Percentiles rank a stretch among this genome's conserved stretches.
Evolutionary conservation across 2,797 vertebrate genomes (phyloP).

Genomic region (Remorina albescens): DNA sequence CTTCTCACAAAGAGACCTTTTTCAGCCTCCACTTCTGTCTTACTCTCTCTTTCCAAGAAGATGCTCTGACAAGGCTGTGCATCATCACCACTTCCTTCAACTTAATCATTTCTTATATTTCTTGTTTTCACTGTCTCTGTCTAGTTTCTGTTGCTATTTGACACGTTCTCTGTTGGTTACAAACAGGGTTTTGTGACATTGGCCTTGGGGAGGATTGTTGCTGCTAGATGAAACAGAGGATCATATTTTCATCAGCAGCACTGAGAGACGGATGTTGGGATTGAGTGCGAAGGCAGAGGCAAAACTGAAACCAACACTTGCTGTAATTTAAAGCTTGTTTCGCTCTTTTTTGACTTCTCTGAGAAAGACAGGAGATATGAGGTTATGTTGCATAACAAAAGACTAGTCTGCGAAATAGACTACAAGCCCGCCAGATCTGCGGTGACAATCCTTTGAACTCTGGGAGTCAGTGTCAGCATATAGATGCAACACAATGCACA

Average conservation of each 20-base stretch:
- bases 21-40: slow-evolving; percentile 10
- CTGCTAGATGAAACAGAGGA: slow-evolving; percentile 26
- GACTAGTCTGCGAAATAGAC: slow-evolving; percentile 52
- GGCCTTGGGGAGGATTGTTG: slow-evolving; percentile 8
- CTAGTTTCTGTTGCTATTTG: background rate
- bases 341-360: slow-evolving; percentile 42
- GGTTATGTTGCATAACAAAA: slow-evolving; percentile 56
- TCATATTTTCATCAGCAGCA: slow-evolving; percentile 27
- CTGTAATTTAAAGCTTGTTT: slow-evolving; percentile 49
- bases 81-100: slow-evolving; percentile 10
- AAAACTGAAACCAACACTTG: slow-evolving; percentile 54
- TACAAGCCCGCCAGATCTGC: slow-evolving; percentile 50
- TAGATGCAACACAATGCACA: slow-evolving; percentile 51
- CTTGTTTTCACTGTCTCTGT: background rate
- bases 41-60: slow-evolving; percentile 6
- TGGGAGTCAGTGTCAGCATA: slow-evolving; percentile 46
- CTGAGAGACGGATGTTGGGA: slow-evolving; percentile 14
- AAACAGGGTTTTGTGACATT: slow-evolving; percentile 13
- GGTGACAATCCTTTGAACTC: slow-evolving; percentile 71
- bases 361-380: slow-evolving; percentile 35
- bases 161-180: slow-evolving; percentile 1
- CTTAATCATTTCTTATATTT: slow-evolving; percentile 10
- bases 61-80: background rate
- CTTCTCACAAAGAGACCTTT: slow-evolving; percentile 20
- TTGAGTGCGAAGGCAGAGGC: slow-evolving; percentile 46